Conservation (phyloP, 2,113 vertebrate genomes). For the Connochaetes taurinus region DNA sequence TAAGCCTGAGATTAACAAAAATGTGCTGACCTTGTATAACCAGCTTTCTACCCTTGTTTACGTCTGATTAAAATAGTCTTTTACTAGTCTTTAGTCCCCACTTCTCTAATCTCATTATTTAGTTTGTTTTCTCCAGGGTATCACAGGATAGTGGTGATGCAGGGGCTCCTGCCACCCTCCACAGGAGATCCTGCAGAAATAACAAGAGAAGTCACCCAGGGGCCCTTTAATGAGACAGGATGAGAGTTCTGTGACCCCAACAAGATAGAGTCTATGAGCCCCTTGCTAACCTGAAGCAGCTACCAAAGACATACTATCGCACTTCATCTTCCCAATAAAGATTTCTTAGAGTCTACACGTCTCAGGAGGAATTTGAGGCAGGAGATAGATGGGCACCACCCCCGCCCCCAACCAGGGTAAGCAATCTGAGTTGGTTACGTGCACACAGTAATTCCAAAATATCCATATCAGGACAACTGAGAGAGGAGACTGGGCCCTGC, state of each 20-base stretch:
- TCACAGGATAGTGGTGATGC: not conserved
- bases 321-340: not conserved
- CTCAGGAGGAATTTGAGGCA: not conserved
- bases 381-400: not conserved
- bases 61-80: not conserved
- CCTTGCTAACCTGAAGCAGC: not conserved
- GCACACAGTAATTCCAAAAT: not conserved
- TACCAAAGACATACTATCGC: not conserved
- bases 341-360: not conserved
- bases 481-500: not conserved
- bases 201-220: not conserved
- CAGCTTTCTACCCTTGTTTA: not conserved
- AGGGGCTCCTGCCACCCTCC: not conserved
- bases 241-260: not conserved
- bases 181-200: not conserved
- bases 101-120: not conserved
- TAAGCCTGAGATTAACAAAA: not conserved
- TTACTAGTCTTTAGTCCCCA: not conserved
- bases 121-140: not conserved
- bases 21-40: not conserved
- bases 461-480: not conserved
- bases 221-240: not conserved
- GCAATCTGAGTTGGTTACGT: not conserved
- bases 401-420: rapidly evolving
- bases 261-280: not conserved